Conservation (phyloP, 2,113 vertebrate genomes). For the Xyliphius kryptos region DNA sequence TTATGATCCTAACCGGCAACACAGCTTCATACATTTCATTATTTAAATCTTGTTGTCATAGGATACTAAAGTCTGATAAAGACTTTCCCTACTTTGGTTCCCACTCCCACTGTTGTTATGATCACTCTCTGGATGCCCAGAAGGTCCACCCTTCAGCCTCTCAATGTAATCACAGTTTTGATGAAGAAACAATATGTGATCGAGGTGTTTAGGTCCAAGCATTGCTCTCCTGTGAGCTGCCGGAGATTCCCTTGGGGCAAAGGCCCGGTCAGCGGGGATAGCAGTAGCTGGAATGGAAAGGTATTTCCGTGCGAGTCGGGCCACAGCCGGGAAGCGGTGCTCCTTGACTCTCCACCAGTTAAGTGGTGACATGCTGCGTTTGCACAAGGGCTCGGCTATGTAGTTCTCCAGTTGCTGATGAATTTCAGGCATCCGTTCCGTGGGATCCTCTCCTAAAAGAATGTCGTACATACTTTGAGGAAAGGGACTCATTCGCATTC, state of each 20-base stretch:
- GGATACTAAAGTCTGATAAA: conserved; percentile 50
- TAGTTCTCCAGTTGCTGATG: conserved; percentile 64
- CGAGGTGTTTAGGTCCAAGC: conserved; percentile 49
- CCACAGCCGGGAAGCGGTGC: conserved; percentile 58
- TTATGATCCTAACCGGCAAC: neutral
- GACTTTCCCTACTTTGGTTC: conserved; percentile 45
- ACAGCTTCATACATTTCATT: conserved; percentile 11
- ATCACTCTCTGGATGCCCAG: conserved; percentile 28
- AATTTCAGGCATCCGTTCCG: conserved; percentile 56
- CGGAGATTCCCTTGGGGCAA: conserved; percentile 36
- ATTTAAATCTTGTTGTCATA: conserved; percentile 42
- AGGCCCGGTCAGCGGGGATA: conserved; percentile 43
- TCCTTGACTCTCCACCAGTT: conserved; percentile 60
- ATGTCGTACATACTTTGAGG: conserved; percentile 58
- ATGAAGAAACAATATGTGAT: conserved; percentile 60
- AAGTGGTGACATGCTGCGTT: conserved; percentile 56
- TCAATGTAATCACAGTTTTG: conserved; percentile 58
- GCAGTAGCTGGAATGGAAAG: conserved; percentile 56
- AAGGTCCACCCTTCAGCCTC: conserved; percentile 34
- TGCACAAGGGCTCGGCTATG: conserved; percentile 59
- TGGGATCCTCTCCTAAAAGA: conserved; percentile 60
- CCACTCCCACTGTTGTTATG: conserved; percentile 23
- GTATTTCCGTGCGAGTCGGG: conserved; percentile 52
- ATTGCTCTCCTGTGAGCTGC: conserved; percentile 48
- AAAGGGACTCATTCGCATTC: neutral